Conservation (phyloP, 2,113 vertebrate species). For the Phyllostomus hastatus region DNA sequence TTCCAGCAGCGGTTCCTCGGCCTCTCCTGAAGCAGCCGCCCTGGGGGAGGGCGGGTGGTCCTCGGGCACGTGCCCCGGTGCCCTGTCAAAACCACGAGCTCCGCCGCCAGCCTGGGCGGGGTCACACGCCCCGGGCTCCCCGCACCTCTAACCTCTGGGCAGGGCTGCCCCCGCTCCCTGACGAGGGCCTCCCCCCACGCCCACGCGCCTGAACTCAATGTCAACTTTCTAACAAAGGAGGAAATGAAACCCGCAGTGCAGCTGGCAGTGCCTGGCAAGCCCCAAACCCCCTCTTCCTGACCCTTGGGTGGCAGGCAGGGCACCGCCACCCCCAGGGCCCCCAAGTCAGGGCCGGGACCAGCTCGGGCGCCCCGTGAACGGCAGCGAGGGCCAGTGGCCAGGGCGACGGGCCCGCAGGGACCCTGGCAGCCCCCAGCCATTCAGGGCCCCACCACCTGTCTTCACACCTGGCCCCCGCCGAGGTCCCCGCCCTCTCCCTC, state of each 20-base stretch:
- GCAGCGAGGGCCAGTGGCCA: background rate
- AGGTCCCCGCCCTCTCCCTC: background rate
- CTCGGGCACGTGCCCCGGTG: fast-evolving
- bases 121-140: fast-evolving
- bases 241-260: background rate
- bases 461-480: background rate
- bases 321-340: background rate
- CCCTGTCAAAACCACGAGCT: background rate
- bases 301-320: background rate
- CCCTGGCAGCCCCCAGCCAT: background rate
- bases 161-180: fast-evolving
- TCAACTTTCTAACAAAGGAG: slow-evolving; percentile 35
- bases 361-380: fast-evolving
- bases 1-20: background rate
- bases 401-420: background rate
- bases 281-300: background rate
- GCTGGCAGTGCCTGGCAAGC: background rate
- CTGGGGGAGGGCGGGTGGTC: fast-evolving
- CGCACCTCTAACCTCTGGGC: background rate
- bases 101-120: background rate
- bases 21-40: background rate
- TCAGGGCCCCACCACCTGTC: background rate
- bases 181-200: background rate
- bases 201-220: background rate
- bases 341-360: background rate